These are phyloP conservation scores for Drosophila rufa DNA, from an alignment of 1,140 invertebrate genomes.

Conservation along the genomic window DNA sequence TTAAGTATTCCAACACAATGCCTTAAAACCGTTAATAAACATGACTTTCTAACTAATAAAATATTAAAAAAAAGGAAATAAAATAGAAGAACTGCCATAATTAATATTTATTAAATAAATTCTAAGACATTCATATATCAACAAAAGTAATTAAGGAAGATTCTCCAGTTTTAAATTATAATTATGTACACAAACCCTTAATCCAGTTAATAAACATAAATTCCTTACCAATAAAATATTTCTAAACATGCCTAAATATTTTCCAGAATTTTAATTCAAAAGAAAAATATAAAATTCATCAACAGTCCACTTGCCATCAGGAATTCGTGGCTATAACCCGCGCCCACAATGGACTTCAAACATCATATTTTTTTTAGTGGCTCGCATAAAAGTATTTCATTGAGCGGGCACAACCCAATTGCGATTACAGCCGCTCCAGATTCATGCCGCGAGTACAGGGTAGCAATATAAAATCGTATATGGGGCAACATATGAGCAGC, in stretches of 20 bases:
- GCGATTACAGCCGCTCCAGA: conserved; percentile 8
- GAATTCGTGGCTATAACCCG: neutral
- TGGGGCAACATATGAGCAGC: conserved; percentile 73
- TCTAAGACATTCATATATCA: no score
- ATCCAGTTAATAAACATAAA: neutral
- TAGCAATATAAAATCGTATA: conserved; percentile 53
- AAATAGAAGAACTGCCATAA: no score
- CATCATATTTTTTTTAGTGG: conserved; percentile 16
- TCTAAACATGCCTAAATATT: neutral
- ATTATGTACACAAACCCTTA: no score
- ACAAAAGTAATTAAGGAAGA: neutral
- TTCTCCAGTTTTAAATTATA: no score
- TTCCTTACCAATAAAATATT: neutral
- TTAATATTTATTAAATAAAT: neutral
- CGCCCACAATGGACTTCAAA: conserved; percentile 15
- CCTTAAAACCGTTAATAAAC: no score
- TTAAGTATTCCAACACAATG: no score
- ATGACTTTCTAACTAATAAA: neutral
- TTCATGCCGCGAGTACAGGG: conserved; percentile 39
- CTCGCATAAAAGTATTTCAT: conserved; percentile 34
- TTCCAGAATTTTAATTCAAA: neutral
- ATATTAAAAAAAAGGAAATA: neutral
- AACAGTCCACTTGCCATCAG: neutral
- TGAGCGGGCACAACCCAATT: conserved; percentile 17
- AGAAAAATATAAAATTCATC: neutral